Evolutionary conservation across 2,888 invertebrate genomes (phyloP).

Genomic region (Tetragonula carbonaria): DNA sequence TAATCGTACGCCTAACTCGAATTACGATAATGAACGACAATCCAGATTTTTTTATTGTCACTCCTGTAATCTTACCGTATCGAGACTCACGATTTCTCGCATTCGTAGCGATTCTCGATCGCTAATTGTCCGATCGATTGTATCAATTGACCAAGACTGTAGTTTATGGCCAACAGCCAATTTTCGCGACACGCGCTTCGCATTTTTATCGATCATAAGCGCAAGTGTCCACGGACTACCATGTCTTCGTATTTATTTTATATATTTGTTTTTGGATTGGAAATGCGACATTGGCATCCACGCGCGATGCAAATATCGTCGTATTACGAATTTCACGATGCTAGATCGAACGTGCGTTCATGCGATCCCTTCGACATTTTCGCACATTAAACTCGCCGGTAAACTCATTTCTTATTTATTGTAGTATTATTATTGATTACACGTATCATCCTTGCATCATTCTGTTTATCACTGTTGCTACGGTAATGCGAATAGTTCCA

Average conservation of each 20-base stretch:
- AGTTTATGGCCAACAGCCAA: constrained; percentile 15
- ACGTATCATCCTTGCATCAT: constrained; percentile 55
- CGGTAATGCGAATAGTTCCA: constrained; percentile 49
- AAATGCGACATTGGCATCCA: constrained; percentile 9
- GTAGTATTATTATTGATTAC: constrained; percentile 63
- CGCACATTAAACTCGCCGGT: constrained; percentile 49
- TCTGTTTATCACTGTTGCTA: constrained; percentile 50
- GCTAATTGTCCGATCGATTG: constrained; percentile 16
- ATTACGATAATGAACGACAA: constrained; percentile 14
- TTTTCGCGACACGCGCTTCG: constrained; percentile 7
- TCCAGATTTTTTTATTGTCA: constrained; percentile 12
- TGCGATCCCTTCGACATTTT: constrained; percentile 40
- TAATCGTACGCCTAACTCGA: constrained; percentile 11
- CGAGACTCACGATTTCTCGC: constrained; percentile 9
- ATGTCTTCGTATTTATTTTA: constrained; percentile 33
- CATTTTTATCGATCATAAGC: constrained; percentile 1
- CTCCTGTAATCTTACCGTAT: constrained; percentile 13
- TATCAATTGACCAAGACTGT: constrained; percentile 30
- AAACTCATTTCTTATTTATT: constrained; percentile 69
- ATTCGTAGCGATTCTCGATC: background rate
- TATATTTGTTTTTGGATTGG: constrained; percentile 1
- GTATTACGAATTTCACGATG: constrained; percentile 18
- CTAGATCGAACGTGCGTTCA: constrained; percentile 9
- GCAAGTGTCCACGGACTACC: constrained; percentile 5
- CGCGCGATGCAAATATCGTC: background rate